phyloP scores from a whole-genome alignment of 2,797 vertebrate genomes.

The Euthynnus affinis region DNA sequence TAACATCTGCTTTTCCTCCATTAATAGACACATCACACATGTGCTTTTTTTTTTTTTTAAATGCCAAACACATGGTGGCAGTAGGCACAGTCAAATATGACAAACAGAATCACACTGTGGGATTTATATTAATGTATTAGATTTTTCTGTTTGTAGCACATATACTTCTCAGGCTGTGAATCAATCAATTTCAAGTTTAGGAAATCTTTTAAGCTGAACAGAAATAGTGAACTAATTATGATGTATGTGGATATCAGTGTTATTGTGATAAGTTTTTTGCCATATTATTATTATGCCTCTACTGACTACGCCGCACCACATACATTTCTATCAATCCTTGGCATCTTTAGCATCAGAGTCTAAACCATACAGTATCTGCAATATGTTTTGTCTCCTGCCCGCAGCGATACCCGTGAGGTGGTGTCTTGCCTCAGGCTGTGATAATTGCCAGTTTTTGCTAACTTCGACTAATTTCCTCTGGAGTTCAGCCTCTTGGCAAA shows the following conservation, averaged over 20 bases:
- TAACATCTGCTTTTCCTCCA: background rate
- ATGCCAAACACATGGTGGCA: background rate
- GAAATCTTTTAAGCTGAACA: background rate
- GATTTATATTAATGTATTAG: background rate
- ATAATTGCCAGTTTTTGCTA: constrained; percentile 51
- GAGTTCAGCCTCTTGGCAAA: constrained; percentile 57
- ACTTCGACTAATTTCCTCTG: constrained; percentile 46
- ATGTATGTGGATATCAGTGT: background rate
- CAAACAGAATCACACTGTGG: no score
- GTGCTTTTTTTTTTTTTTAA: background rate
- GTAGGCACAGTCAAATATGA: no score
- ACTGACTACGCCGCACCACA: background rate
- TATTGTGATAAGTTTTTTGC: no score
- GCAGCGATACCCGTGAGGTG: background rate
- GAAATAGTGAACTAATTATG: background rate
- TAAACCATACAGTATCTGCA: constrained; percentile 3
- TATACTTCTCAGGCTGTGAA: background rate
- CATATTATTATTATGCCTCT: no score
- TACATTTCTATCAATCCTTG: background rate
- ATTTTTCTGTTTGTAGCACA: background rate
- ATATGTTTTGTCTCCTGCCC: background rate
- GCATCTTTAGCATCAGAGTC: background rate
- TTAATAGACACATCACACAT: background rate
- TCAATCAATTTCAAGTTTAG: background rate
- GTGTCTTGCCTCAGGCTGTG: constrained; percentile 40